Base-by-base conservation (phyloP, 2,797 vertebrate species). In the Hyperoplus lanceolatus region DNA sequence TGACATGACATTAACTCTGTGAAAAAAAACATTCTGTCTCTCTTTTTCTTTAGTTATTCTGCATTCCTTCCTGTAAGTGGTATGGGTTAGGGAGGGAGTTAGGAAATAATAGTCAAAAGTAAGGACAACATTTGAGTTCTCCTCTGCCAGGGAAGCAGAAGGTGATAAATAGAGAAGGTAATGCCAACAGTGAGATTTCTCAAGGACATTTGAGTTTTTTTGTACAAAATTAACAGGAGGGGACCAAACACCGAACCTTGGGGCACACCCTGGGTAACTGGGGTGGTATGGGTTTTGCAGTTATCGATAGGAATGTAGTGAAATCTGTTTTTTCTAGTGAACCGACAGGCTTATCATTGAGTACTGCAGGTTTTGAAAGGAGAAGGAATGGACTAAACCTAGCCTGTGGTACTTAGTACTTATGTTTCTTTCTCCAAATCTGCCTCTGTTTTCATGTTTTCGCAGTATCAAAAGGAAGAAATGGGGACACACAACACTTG, bases 1-100 rank as follows among this genome's bases (percentile, higher is more conserved):
- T 77, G 86, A 83, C 75, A 72, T 48, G 73, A 83, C 75, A 71
- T 73, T 71, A 16, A 4, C 62, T 69, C 59, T 67, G 61, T 80
- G 75, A 83, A 75, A 77, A 75, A 71, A 2, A 16, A 38, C 60
- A 41, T 54, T 73, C 54, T 62, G 49, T 49, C 1, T 59, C 11
- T 62, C 8, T 63, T 15, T 51, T 10, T 8, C 13, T 4, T 5
- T 2, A 21, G 46, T 39, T 50, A 36, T 41, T 59, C 59, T 76
- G 18, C 56, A 46, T 73, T 36, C 16, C n/a, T 41, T 51, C 1
- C 16, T 58, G 16, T 70, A 54, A 13, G 56, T 5, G n/a, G 49
- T 36, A 4, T 1, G 42, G 18, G 43, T 50, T 56, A 50, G 46
- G 29, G 45, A 56, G 12, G 4, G 13, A 64, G 50, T 29, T 21